These are phyloP conservation scores for Tapirus terrestris DNA, from an alignment of 2,113 vertebrate genomes.

Conservation along the genomic window DNA sequence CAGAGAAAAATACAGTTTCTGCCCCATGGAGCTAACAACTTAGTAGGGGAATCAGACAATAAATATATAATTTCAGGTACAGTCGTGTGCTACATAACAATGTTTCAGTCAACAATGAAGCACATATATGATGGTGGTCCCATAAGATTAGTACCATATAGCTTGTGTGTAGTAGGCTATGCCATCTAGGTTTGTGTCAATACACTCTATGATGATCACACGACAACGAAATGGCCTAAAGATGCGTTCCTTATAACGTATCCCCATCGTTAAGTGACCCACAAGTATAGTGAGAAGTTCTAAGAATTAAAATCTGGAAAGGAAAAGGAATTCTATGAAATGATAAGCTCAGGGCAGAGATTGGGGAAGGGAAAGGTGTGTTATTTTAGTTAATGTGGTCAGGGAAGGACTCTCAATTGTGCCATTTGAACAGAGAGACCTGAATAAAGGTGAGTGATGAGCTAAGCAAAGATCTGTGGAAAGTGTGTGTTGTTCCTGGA, in stretches of 20 bases:
- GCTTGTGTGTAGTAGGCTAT: too few relatives aligned
- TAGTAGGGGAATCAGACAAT: not conserved
- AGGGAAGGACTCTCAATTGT: not conserved
- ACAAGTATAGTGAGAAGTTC: not conserved
- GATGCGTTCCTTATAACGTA: too few relatives aligned
- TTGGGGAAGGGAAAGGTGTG: not conserved
- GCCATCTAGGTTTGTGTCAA: too few relatives aligned
- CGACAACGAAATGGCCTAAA: too few relatives aligned
- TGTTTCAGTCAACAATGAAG: too few relatives aligned
- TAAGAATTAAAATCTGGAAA: constrained; percentile 7
- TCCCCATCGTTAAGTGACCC: too few relatives aligned
- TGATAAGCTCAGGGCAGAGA: not conserved
- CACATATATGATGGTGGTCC: too few relatives aligned
- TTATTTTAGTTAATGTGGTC: not conserved
- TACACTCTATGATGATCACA: too few relatives aligned
- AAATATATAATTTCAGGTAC: not conserved
- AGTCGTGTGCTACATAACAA: too few relatives aligned
- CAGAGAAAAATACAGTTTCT: constrained; percentile 12
- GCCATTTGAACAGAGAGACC: not conserved
- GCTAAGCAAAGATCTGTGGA: not conserved
- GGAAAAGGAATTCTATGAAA: not conserved
- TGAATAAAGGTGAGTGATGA: not conserved
- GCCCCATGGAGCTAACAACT: not conserved
- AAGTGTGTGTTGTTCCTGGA: not conserved
- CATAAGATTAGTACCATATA: too few relatives aligned